Conservation (phyloP, 1,140 invertebrate genomes). For the Cotesia vestalis region DNA sequence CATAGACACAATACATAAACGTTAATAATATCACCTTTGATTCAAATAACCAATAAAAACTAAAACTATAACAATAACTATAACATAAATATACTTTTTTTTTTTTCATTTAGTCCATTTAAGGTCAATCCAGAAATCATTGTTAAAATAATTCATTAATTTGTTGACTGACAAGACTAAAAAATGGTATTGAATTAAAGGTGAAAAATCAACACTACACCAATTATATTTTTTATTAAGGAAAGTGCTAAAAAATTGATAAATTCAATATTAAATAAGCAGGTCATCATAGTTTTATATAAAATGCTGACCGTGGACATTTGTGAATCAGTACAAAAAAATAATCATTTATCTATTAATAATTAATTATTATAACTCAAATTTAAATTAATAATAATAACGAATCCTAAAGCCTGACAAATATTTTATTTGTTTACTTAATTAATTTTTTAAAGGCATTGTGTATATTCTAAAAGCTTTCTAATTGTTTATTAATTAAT, state of each 20-base stretch:
- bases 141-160: constrained; percentile 61
- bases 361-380: neutral
- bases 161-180: constrained; percentile 35
- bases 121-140: constrained; percentile 22
- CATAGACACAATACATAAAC: constrained; percentile 43
- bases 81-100: constrained; percentile 42
- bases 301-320: constrained; percentile 49
- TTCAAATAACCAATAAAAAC: constrained; percentile 59
- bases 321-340: constrained; percentile 49
- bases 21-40: constrained; percentile 48
- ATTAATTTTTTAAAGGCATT: constrained; percentile 5
- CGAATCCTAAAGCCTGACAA: too few species aligned
- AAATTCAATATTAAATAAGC: constrained; percentile 43
- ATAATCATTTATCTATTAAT: neutral
- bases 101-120: constrained; percentile 29
- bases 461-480: constrained; percentile 7
- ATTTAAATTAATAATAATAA: too few species aligned
- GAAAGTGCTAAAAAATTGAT: constrained; percentile 50
- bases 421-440: constrained; percentile 4
- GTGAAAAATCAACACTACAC: constrained; percentile 43
- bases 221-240: constrained; percentile 62
- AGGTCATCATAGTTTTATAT: constrained; percentile 55
- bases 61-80: constrained; percentile 20
- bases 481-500: neutral
- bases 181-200: constrained; percentile 8